Percentiles rank a stretch among this genome's conserved stretches.
These are phyloP conservation scores for Imbricaverruca yamaguchii DNA, from an alignment of 2,888 invertebrate genomes.

Conservation along the genomic window DNA sequence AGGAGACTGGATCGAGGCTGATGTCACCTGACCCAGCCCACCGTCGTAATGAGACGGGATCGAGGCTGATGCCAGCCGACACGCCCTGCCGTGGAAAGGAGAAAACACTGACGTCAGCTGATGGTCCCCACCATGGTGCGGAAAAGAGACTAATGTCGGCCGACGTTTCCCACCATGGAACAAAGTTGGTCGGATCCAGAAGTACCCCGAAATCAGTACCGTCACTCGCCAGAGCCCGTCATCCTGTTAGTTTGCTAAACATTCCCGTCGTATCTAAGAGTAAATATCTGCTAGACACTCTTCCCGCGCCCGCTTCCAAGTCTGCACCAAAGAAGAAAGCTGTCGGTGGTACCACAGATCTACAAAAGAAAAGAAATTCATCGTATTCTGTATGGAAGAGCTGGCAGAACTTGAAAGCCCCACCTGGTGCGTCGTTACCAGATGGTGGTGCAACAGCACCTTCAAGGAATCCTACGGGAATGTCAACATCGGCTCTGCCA, in stretches of 20 bases:
- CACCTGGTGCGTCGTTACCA: background rate
- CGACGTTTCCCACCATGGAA: no score
- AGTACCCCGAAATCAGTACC: no score
- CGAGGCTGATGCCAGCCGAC: no score
- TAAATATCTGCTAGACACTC: background rate
- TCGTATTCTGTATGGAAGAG: background rate
- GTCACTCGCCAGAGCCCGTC: no score
- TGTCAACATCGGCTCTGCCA: background rate
- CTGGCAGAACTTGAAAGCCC: background rate
- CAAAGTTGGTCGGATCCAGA: no score
- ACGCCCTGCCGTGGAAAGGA: no score
- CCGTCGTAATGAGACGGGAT: no score
- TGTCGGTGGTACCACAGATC: background rate
- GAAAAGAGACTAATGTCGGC: no score
- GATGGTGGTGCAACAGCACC: background rate
- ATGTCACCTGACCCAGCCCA: no score
- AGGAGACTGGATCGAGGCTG: no score
- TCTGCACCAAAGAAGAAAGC: background rate
- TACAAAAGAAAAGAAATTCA: background rate
- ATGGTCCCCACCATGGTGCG: no score
- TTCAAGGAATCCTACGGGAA: background rate
- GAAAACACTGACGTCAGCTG: no score
- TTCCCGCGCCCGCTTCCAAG: background rate
- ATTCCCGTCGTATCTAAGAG: background rate
- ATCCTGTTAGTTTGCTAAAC: background rate